Percentiles rank a stretch among this genome's conserved stretches.
Evolutionary conservation across 2,888 invertebrate genomes (phyloP).

Genomic region (Halictus quadricinctus): DNA sequence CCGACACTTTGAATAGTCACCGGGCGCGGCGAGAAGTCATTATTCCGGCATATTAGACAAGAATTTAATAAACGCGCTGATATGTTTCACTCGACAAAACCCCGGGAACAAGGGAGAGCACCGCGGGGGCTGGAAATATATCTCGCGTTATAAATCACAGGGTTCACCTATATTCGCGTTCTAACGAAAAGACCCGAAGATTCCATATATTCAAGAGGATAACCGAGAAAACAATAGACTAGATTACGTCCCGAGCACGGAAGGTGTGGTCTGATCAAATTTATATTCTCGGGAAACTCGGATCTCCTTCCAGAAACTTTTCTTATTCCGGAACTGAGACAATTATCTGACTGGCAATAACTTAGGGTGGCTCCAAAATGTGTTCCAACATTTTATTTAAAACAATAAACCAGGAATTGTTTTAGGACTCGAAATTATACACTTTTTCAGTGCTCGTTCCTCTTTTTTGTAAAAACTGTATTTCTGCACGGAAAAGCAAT

Average conservation of each 20-base stretch:
- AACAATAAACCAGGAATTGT: too few species aligned
- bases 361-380: too few species aligned
- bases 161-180: slow-evolving; percentile 15
- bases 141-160: slow-evolving; percentile 69
- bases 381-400: too few species aligned
- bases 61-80: slow-evolving; percentile 79
- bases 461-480: too few species aligned
- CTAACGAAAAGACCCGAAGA: slow-evolving; percentile 25
- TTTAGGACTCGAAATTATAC: too few species aligned
- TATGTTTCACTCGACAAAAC: slow-evolving; percentile 71
- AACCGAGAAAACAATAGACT: slow-evolving; percentile 34
- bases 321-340: background rate
- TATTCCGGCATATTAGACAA: slow-evolving; percentile 78
- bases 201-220: slow-evolving; percentile 26
- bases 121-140: slow-evolving; percentile 45
- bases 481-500: too few species aligned
- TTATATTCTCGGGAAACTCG: slow-evolving; percentile 10
- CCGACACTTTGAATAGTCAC: slow-evolving; percentile 41
- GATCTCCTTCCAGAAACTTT: slow-evolving; percentile 12
- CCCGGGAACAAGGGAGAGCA: slow-evolving; percentile 30
- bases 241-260: slow-evolving; percentile 26
- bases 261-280: slow-evolving; percentile 35
- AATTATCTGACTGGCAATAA: background rate
- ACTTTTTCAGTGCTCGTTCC: too few species aligned
- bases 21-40: slow-evolving; percentile 57